Base-by-base conservation (phyloP, 2,888 invertebrate species). In the Fissipunctia ypsillon region DNA sequence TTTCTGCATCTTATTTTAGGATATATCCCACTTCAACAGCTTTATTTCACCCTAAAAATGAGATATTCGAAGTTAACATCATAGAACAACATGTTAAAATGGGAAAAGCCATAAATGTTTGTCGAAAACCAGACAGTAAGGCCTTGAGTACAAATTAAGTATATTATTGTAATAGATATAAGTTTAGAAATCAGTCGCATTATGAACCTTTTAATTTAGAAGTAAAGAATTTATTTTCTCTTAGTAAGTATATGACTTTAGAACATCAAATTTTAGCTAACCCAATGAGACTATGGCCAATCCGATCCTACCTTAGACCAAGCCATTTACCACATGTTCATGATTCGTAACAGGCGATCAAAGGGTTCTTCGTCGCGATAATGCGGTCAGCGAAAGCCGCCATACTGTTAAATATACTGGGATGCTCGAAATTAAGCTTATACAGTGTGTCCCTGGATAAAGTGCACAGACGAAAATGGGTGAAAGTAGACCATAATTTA, bases 101-200 rank as follows among this genome's bases (percentile, higher is more conserved):
- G 45, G 22, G 38, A 76, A 2, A 31, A 63, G 10, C 50, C 19
- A 5, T 66, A 31, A n/a, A n/a, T 50, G n/a, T 43, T 54, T 71
- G 19, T 66, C 52, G 50, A 75, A 69, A 74, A 61, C 35, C 64
- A 63, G 59, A 63, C 50, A 67, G 25, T 75, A 79, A 84, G 69
- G 80, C 73, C 64, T 54, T 64, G 38, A 71, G 10, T 61, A 70
- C 60, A 73, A 83, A 70, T 70, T 60, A 69, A 76, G 54, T 48
- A 35, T 25, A 38, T 56, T 75, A 65, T 28, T 72, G 64, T 65
- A 67, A 66, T 71, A 69, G 50, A 74, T 54, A 63, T 63, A 56
- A 80, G 71, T 78, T 69, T 48, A 65, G 64, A 80, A 77, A 69
- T 83, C 74, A 80, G 78, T 83, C 75, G 31, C 65, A 69, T 35